These are phyloP conservation scores for Amphimedon queenslandica DNA, from an alignment of 37 sponge, comb jelly and placozoan species.

Conservation along the genomic window DNA sequence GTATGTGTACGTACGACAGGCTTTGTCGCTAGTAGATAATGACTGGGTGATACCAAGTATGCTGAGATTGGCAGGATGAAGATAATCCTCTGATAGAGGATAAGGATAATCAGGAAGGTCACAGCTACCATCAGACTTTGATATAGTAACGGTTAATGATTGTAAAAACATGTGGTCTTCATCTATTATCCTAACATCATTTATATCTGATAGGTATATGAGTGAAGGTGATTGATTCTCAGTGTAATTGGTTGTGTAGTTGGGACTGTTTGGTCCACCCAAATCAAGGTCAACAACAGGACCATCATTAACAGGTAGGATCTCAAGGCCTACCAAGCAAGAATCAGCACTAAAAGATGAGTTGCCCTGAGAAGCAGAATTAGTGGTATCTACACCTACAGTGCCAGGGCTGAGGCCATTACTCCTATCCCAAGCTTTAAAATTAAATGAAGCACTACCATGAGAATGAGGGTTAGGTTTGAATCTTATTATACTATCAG, in stretches of 20 bases:
- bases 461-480: slow-evolving; percentile 12
- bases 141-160: slow-evolving; percentile 29
- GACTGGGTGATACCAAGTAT: neutral
- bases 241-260: slow-evolving; percentile 36
- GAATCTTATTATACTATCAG: slow-evolving; percentile 35
- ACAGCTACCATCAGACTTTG: slow-evolving; percentile 35
- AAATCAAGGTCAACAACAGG: slow-evolving; percentile 45
- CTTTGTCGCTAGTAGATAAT: slow-evolving; percentile 4
- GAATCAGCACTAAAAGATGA: slow-evolving; percentile 39
- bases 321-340: slow-evolving; percentile 20
- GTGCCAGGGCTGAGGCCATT: slow-evolving; percentile 20
- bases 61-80: slow-evolving; percentile 18
- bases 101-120: slow-evolving; percentile 24
- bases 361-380: neutral
- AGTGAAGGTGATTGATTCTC: slow-evolving; percentile 23
- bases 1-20: slow-evolving; percentile 50
- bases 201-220: slow-evolving; percentile 18
- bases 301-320: slow-evolving; percentile 51
- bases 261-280: slow-evolving; percentile 19
- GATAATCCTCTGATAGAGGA: slow-evolving; percentile 25
- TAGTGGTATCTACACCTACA: slow-evolving; percentile 35
- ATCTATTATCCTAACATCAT: slow-evolving; percentile 43
- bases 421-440: slow-evolving; percentile 60
- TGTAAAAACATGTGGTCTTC: slow-evolving; percentile 13
- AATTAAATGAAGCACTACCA: slow-evolving; percentile 19